phyloP scores from a whole-genome alignment of 2,888 invertebrate species.

The Cheilosia variabilis region DNA sequence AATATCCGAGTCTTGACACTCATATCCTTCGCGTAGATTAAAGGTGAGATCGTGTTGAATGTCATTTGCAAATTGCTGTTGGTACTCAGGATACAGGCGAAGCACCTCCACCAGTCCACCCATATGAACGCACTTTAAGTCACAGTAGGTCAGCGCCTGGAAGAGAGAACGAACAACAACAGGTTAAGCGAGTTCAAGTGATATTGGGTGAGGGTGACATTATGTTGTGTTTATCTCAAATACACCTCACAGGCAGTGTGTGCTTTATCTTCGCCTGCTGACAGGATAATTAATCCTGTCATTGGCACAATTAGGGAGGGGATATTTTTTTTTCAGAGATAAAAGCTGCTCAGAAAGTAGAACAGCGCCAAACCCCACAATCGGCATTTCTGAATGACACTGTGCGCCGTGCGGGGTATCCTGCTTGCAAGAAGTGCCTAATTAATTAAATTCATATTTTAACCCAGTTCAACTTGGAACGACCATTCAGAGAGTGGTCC shows the following conservation, averaged over 20 bases:
- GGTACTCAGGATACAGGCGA: constrained; percentile 96
- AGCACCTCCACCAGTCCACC: constrained; percentile 95
- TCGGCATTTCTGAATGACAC: constrained; percentile 25
- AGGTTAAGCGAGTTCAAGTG: not conserved
- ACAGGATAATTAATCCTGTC: constrained; percentile 48
- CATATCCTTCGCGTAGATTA: constrained; percentile 96
- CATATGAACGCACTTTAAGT: constrained; percentile 96
- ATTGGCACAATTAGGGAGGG: constrained; percentile 25
- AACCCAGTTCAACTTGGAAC: constrained; percentile 8
- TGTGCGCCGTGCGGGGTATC: not conserved
- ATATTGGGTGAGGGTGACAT: not conserved
- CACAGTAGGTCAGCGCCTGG: constrained; percentile 96
- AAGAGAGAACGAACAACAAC: constrained; percentile 31
- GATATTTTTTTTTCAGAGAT: not conserved
- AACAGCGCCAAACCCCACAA: not conserved
- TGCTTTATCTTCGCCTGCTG: constrained; percentile 25
- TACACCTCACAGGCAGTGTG: not conserved
- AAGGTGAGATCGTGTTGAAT: constrained; percentile 97
- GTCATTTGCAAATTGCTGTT: constrained; percentile 96
- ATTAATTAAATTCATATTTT: constrained; percentile 54
- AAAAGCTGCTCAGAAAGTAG: constrained; percentile 5
- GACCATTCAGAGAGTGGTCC: no score
- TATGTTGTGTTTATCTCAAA: not conserved
- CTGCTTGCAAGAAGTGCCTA: constrained; percentile 2
- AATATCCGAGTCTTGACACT: constrained; percentile 87